Evolutionary conservation across 2,888 invertebrate genomes (phyloP), one percentile per base, ranked within the genome.

Genomic region (Ctenicera cuprea): DNA sequence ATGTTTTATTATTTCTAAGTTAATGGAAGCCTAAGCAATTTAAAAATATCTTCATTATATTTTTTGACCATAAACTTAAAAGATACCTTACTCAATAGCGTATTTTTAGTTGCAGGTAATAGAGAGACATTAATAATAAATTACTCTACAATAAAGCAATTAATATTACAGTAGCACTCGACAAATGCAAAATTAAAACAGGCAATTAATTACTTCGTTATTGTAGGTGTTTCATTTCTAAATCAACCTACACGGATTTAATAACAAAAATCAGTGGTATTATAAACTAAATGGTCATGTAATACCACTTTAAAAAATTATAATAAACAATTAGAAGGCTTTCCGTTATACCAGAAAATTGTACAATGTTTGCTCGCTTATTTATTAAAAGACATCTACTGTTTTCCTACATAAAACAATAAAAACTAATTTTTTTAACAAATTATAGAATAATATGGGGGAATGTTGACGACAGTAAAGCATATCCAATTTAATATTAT

Each of bases 121-220:
- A 18, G 8, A 45, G 45, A n/a, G 8, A 14, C 2, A 14, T 22
- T 1, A 9, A 22, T 4, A 50, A 18, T 22, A 50, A 50, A 50
- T 50, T 50, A 11, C 9, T 16, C 18, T 22, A 52, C 20, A 52
- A 52, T n/a, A 52, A 18, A 52, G 20, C 22, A 22, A 52, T 30
- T 18, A 52, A 18, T 52, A 26, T 33, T 33, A 30, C 22, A 52
- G 22, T 22, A 26, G 20, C 22, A 14, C 26, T 22, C 11, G 9
- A 52, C 52, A 52, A 52, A 18, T 52, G 20, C 18, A 22, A 52
- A 52, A 52, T 52, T 52, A 52, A 52, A 52, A 18, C 18, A 52
- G 22, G 52, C 7, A 52, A 52, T 52, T 52, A 52, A n/a, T 22
- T 52, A 52, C 20, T 52, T 22, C 52, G 20, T 22, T 18, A 22